Base-by-base conservation (phyloP, 2,888 invertebrate species). In the Bugula neritina region DNA sequence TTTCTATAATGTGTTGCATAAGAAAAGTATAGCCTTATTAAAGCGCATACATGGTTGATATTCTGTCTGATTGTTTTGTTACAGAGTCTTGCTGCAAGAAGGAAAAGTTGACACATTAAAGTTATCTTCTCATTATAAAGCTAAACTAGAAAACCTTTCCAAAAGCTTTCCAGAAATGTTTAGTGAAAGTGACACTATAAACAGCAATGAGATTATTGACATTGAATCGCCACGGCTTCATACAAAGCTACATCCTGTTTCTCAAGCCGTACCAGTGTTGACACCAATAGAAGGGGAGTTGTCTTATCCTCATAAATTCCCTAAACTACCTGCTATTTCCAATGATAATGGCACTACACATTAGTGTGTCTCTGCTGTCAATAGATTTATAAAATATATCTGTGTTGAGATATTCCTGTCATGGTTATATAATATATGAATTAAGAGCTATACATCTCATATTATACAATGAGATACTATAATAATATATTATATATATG, bases 201-300 rank as follows among this genome's bases (percentile, higher is more conserved):
- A 63, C n/a, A 63, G 31, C 63, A 63, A 63, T 31, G 27, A 31
- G 21, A 31, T 27, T 13, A 57, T 27, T 57, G 57, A 57, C 23
- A 31, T 25, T 13, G 27, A 13, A 31, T 27, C 13, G 13, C 25
- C 21, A 34, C 13, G 27, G 31, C 63, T 63, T 13, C 63, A 10
- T 29, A 63, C 63, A 13, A 10, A 27, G 10, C 31, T 27, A 13
- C 31, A 21, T 10, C 63, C 27, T 31, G 5, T 31, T 13, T 29
- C 63, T 63, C 27, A 25, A 13, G 21, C 63, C 10, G 63, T 63
- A 13, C 63, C 63, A 21, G 31, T 27, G 27, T 17, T 63, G 3
- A 63, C 63, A 3, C 63, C 63, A 29, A 63, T 63, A 29, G 63
- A 63, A 10, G 63, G 63, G 5, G 63, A 63, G 3, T 13, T 63